These are phyloP conservation scores for Poecile montanus DNA, from an alignment of 2,797 vertebrate genomes.

Conservation along the genomic window DNA sequence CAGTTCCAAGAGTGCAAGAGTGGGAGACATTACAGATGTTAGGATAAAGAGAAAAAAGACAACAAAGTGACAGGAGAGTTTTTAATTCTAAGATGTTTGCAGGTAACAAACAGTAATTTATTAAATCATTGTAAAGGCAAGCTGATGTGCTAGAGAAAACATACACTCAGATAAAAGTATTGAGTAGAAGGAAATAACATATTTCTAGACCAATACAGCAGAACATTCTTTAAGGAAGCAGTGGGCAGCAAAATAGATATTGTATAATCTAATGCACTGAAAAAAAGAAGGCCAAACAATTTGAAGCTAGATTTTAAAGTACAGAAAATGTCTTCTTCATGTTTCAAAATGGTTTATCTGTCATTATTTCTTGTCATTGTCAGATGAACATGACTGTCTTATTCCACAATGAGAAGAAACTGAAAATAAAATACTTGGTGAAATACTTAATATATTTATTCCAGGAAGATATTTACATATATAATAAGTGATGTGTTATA, in stretches of 20 bases:
- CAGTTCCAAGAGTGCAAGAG: neutral
- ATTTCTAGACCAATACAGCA: constrained; percentile 1
- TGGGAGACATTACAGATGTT: neutral
- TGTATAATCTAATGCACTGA: neutral
- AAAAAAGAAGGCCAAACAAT: neutral
- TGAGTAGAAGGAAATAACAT: neutral
- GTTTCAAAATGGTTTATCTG: neutral
- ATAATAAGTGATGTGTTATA: neutral
- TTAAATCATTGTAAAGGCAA: constrained; percentile 9
- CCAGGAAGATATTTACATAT: neutral
- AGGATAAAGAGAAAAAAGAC: neutral
- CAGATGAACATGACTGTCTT: neutral
- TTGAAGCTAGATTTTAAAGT: neutral
- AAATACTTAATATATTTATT: neutral
- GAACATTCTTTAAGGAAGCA: neutral
- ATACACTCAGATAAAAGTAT: neutral
- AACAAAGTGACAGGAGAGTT: neutral
- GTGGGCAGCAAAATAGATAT: neutral
- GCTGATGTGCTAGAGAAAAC: constrained; percentile 11
- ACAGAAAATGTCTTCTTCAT: neutral
- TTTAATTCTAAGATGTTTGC: constrained; percentile 9
- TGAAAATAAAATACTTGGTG: neutral
- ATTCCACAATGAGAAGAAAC: neutral
- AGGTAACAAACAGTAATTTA: neutral
- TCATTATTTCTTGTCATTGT: neutral